A percentile compares a stretch with the other conserved stretches of the same genome.
These are phyloP conservation scores for Melanotus villosus DNA, from an alignment of 2,888 invertebrate genomes.

Conservation along the genomic window DNA sequence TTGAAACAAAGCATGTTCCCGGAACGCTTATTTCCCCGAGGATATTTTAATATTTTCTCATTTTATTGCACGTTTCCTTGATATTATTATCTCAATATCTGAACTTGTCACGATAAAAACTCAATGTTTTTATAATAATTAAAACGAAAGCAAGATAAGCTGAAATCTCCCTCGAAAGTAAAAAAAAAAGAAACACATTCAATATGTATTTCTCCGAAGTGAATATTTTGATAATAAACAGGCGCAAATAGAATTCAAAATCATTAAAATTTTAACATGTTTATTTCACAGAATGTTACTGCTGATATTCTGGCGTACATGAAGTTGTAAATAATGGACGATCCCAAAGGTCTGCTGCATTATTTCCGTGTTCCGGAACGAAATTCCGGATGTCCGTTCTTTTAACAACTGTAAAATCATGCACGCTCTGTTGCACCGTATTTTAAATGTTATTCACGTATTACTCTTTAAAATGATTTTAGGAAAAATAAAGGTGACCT, in stretches of 20 bases:
- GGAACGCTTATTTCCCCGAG: too few relatives aligned
- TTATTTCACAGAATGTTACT: conserved; percentile 20
- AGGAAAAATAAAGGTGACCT: not conserved
- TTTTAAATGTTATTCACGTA: conserved; percentile 26
- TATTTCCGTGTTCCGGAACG: conserved; percentile 52
- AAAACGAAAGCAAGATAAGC: too few relatives aligned
- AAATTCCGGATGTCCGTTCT: conserved; percentile 55
- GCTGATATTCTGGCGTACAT: conserved; percentile 1
- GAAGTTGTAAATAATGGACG: conserved; percentile 27
- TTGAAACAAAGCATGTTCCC: too few relatives aligned
- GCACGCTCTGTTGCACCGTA: conserved; percentile 27
- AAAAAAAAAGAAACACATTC: too few relatives aligned
- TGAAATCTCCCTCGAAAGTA: too few relatives aligned
- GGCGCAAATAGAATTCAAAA: conserved; percentile 7
- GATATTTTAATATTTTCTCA: too few relatives aligned
- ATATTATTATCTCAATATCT: too few relatives aligned
- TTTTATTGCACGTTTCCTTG: too few relatives aligned
- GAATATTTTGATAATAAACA: not conserved
- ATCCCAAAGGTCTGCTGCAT: conserved; percentile 42
- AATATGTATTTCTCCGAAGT: too few relatives aligned
- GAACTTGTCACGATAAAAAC: too few relatives aligned
- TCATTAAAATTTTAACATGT: conserved; percentile 15
- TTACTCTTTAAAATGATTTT: not conserved
- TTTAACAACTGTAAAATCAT: conserved; percentile 44
- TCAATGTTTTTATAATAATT: too few relatives aligned